A percentile compares a stretch with the other conserved stretches of the same genome.
These are phyloP conservation scores for Lepus oiostolus DNA, from an alignment of 2,797 vertebrate genomes.

Conservation along the genomic window DNA sequence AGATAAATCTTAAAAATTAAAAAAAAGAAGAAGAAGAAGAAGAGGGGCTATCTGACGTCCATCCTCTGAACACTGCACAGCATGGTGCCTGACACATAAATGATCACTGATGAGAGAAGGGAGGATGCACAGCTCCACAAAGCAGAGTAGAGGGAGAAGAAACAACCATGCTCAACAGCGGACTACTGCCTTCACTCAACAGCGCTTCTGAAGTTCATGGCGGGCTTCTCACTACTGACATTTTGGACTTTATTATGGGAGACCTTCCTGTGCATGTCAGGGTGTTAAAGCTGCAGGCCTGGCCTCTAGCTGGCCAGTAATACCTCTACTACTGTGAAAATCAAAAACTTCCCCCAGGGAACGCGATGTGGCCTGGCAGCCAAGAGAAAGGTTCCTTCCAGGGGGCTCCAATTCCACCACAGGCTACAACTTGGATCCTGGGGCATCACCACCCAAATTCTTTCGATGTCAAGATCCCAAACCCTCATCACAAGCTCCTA, in stretches of 20 bases:
- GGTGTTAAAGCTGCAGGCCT: background rate
- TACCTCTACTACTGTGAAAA: background rate
- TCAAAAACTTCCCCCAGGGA: background rate
- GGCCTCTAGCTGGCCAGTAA: conserved; percentile 12
- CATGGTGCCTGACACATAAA: background rate
- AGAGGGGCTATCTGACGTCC: too few relatives aligned
- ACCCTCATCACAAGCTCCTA: background rate
- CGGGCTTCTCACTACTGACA: background rate
- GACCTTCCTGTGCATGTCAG: background rate
- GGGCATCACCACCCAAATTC: background rate
- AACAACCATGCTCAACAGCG: background rate
- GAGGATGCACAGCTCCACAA: background rate
- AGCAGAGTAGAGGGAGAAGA: background rate
- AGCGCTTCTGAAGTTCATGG: background rate
- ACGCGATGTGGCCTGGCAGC: background rate
- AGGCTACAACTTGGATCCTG: background rate
- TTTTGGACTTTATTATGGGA: background rate
- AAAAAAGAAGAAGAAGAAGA: too few relatives aligned
- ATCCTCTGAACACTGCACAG: too few relatives aligned
- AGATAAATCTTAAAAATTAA: too few relatives aligned
- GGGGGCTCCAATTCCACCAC: background rate
- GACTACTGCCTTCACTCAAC: background rate
- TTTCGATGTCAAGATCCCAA: background rate
- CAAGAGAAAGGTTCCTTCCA: background rate
- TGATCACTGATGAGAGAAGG: background rate